Evolutionary conservation across 2,113 vertebrate genomes (phyloP), one percentile per base, ranked within the genome.

Genomic region (Trogon melanurus): DNA sequence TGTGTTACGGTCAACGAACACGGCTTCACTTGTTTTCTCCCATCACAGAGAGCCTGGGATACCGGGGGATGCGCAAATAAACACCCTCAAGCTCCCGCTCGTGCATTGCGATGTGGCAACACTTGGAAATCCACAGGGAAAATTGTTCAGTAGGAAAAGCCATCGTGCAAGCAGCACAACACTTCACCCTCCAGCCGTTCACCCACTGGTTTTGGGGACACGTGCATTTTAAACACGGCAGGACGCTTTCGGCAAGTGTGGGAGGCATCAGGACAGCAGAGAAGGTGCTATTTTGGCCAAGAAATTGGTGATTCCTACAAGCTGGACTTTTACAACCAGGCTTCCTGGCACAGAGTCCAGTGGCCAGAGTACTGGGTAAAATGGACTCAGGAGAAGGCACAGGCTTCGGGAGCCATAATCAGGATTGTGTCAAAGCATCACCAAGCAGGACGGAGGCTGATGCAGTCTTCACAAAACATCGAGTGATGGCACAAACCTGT

Each of bases 71-170:
- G 90, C 73, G 76, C 76, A 17, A 44, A 61, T 50, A 45, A 85
- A 76, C 76, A 76, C 69, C 73, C 89, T 6, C 2, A 5, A 67
- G 76, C 72, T 58, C 0, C 11, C 3, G 66, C 66, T 76, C 30
- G 2, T 16, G 10, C 23, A 4, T 10, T 1, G 0, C 2, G 2
- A 10, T 34, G 75, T 10, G 56, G 44, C 71, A 64, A 32, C n/a
- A 6, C 38, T 32, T 13, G 25, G 29, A 67, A 38, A 16, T 29
- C 41, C 41, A 41, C 41, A 41, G 41, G 41, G 41, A 67, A 60
- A 32, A 11, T 47, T 2, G 11, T 19, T 69, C 34, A 8, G 18
- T 7, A 27, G 29, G 16, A 70, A 64, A 1, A 72, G 23, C 13
- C 12, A 10, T 7, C 1, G 1, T 16, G 21, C 30, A 27, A 26